Conservation (phyloP, 2,113 vertebrate genomes). For the Panthera leo region DNA sequence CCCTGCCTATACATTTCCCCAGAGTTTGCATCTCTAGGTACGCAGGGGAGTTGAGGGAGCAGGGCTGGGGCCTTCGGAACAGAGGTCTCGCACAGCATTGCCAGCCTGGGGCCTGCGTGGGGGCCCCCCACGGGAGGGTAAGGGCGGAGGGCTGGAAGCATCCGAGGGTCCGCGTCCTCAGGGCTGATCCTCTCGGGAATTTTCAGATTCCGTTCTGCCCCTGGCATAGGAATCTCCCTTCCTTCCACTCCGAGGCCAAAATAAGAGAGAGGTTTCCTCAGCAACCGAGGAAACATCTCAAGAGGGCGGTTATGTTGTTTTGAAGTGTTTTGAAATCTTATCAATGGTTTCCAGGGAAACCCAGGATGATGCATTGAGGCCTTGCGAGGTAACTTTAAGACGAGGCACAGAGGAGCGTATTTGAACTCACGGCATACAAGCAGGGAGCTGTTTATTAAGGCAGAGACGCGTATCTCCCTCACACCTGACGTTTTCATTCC, state of each 20-base stretch:
- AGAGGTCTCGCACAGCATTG: accelerated
- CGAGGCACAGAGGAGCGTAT: accelerated
- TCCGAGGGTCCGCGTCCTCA: not conserved
- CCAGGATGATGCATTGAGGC: not conserved
- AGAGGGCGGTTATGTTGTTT: constrained; percentile 21
- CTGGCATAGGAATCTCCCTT: not conserved
- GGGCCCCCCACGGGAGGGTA: accelerated
- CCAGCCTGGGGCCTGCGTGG: accelerated
- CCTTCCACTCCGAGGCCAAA: not conserved
- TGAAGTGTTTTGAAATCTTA: constrained; percentile 76
- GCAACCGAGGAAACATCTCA: constrained; percentile 56
- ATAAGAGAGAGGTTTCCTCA: constrained; percentile 38
- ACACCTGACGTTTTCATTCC: not conserved
- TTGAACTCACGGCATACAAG: not conserved
- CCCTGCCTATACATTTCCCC: accelerated
- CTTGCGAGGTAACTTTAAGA: not conserved
- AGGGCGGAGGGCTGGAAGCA: accelerated
- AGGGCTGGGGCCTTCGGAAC: not conserved
- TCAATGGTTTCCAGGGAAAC: constrained; percentile 78
- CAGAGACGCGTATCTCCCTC: not conserved
- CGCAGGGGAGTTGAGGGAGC: not conserved
- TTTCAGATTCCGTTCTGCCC: not conserved
- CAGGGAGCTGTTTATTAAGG: not conserved
- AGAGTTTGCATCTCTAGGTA: not conserved
- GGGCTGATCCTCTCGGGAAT: not conserved